These are phyloP conservation scores for Sebastes alutus DNA, from an alignment of 2,797 vertebrate genomes.

Conservation along the genomic window DNA sequence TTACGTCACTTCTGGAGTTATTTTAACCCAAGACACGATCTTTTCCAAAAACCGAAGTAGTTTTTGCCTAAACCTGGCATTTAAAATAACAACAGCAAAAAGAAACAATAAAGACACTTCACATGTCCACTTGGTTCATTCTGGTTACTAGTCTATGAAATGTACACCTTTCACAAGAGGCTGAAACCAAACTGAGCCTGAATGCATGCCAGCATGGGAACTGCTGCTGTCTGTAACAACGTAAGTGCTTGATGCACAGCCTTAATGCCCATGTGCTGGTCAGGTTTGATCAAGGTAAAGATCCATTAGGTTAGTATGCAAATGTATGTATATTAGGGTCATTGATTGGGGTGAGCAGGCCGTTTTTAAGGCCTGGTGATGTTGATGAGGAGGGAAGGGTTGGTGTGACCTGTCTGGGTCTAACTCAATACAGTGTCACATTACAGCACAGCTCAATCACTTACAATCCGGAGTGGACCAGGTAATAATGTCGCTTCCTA, in stretches of 20 bases:
- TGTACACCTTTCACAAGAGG: too few relatives aligned
- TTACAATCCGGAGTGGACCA: slow-evolving; percentile 75
- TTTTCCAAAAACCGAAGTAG: too few relatives aligned
- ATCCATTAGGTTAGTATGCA: slow-evolving; percentile 83
- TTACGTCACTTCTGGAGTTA: too few relatives aligned
- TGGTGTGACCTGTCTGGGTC: slow-evolving; percentile 81
- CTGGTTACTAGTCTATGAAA: neutral
- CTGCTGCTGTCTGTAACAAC: slow-evolving; percentile 12
- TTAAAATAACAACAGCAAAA: neutral
- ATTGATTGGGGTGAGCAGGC: slow-evolving; percentile 78
- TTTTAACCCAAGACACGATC: too few relatives aligned
- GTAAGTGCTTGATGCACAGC: slow-evolving; percentile 46
- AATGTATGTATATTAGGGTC: slow-evolving; percentile 82
- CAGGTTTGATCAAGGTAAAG: slow-evolving; percentile 76
- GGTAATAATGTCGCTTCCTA: slow-evolving; percentile 70
- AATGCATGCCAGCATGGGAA: neutral
- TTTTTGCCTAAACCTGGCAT: too few relatives aligned
- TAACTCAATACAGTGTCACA: slow-evolving; percentile 86
- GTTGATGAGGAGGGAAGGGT: slow-evolving; percentile 82
- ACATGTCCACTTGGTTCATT: neutral
- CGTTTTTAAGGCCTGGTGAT: slow-evolving; percentile 72
- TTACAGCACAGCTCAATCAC: slow-evolving; percentile 82
- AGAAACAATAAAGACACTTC: neutral
- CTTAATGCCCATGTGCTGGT: slow-evolving; percentile 60
- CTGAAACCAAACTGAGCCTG: neutral